phyloP scores from a whole-genome alignment of 2,888 invertebrate genomes.

The Microctonus hyperodae region DNA sequence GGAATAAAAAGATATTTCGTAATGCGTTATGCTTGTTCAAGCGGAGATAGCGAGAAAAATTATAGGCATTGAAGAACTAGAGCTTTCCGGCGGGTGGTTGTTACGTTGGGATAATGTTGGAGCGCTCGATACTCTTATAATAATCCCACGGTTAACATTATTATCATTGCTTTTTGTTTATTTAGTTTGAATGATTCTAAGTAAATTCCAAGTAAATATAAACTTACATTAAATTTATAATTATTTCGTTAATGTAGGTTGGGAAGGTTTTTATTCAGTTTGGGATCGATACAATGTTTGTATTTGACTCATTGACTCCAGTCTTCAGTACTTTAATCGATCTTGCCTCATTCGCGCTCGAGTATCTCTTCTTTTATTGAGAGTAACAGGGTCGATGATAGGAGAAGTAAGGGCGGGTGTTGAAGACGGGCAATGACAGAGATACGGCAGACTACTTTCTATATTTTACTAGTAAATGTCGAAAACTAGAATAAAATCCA shows the following conservation, averaged over 20 bases:
- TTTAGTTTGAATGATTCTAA: not conserved
- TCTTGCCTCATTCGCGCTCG: not conserved
- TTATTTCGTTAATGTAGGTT: not conserved
- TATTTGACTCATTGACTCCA: not conserved
- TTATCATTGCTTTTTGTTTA: not conserved
- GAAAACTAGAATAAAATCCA: slow-evolving; percentile 14
- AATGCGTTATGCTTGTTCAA: slow-evolving; percentile 24
- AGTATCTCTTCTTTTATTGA: not conserved
- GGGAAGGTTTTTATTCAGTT: no score
- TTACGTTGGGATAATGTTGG: slow-evolving; percentile 34
- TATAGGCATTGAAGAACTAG: no score
- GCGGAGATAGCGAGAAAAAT: no score
- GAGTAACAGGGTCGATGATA: no score
- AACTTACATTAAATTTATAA: no score
- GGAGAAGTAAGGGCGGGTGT: no score
- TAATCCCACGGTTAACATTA: not conserved
- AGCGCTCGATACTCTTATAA: slow-evolving; percentile 38
- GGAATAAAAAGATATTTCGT: not conserved
- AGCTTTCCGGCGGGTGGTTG: slow-evolving; percentile 5
- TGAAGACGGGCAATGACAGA: not conserved
- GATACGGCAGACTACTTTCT: not conserved
- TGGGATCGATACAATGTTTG: not conserved
- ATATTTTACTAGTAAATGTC: slow-evolving; percentile 1
- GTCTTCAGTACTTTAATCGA: slow-evolving; percentile 4
- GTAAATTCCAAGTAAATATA: not conserved